These are phyloP conservation scores for Trissolcus basalis DNA, from an alignment of 1,140 invertebrate species.

Conservation along the genomic window DNA sequence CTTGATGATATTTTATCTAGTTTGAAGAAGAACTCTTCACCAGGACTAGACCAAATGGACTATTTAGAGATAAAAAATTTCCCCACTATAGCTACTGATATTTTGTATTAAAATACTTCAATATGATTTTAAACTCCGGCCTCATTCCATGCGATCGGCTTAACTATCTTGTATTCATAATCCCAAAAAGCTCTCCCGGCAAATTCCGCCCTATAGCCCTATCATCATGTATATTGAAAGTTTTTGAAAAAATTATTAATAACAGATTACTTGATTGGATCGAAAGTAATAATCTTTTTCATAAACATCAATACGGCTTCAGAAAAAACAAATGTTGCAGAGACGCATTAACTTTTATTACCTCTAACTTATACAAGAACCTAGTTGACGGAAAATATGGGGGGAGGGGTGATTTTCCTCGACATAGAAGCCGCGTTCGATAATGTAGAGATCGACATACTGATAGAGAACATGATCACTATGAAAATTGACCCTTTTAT, in stretches of 20 bases:
- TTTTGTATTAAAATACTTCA: constrained; percentile 9
- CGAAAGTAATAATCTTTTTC: background rate
- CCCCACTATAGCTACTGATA: background rate
- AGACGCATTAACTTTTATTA: constrained; percentile 1
- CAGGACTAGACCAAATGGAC: constrained; percentile 1
- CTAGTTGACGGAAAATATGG: background rate
- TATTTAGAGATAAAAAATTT: background rate
- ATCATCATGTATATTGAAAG: background rate
- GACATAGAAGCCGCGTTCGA: constrained; percentile 31
- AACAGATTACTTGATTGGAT: background rate
- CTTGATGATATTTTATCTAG: background rate
- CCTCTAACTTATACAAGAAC: constrained; percentile 1
- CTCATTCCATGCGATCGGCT: background rate
- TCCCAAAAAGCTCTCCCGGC: background rate
- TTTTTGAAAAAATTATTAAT: constrained; percentile 7
- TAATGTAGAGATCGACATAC: constrained; percentile 10
- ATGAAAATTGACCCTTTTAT: constrained; percentile 4
- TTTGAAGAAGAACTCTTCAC: background rate
- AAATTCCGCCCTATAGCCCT: background rate
- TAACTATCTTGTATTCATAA: background rate
- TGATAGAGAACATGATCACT: constrained; percentile 1
- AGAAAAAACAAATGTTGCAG: background rate
- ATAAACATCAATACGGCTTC: constrained; percentile 4
- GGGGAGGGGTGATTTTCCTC: constrained; percentile 7
- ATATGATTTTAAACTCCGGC: background rate